Conservation (phyloP, 2,797 vertebrate species). For the Nyctalus aviator region DNA sequence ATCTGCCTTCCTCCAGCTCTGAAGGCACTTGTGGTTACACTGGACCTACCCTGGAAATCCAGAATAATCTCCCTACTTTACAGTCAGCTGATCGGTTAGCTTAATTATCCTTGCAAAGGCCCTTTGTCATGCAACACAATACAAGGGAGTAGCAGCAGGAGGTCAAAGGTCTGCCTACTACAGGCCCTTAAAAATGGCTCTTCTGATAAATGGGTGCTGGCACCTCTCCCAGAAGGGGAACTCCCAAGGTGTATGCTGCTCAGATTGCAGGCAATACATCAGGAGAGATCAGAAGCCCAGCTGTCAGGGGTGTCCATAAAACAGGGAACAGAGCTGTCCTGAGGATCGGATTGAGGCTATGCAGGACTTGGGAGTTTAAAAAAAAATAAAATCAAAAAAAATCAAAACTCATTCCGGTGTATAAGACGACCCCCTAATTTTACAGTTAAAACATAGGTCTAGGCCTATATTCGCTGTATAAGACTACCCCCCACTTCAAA, state of each 20-base stretch:
- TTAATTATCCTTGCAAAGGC: background rate
- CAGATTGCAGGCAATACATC: fast-evolving
- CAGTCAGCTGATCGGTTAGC: background rate
- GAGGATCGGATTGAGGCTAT: background rate
- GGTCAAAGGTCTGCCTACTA: background rate
- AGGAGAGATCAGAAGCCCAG: background rate
- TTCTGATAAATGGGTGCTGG: background rate
- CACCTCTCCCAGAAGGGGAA: background rate
- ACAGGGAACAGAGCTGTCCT: background rate
- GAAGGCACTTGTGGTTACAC: background rate
- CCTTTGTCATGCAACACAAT: background rate
- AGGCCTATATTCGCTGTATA: too few species aligned
- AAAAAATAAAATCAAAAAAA: background rate
- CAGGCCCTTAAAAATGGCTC: background rate
- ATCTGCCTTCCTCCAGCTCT: background rate
- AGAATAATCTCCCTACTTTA: background rate
- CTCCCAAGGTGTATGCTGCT: background rate
- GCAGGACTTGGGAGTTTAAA: background rate
- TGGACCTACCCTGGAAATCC: background rate
- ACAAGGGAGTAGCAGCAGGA: fast-evolving
- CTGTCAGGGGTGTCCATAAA: fast-evolving
- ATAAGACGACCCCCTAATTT: too few species aligned
- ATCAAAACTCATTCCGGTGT: background rate
- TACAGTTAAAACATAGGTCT: too few species aligned
- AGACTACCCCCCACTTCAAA: too few species aligned